Evolutionary conservation across 2,113 vertebrate species (phyloP).

Genomic region (Scophthalmus maximus): DNA sequence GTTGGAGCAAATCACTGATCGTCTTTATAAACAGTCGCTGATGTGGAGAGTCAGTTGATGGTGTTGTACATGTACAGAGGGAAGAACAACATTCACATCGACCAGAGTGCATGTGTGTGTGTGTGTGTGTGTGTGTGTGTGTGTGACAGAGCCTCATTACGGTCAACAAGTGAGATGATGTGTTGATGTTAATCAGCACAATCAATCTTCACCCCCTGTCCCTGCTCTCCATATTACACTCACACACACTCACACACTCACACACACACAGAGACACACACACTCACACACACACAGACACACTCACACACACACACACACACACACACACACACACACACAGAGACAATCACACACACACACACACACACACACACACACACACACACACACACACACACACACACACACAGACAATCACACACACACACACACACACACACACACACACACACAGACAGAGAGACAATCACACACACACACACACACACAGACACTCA

Average conservation of each 20-base stretch:
- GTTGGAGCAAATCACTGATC: too few relatives aligned
- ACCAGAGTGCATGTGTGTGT: conserved; percentile 4
- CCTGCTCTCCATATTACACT: conserved; percentile 6
- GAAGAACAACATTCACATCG: too few relatives aligned
- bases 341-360: too few relatives aligned
- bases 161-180: conserved; percentile 46
- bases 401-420: conserved; percentile 28
- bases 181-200: conserved; percentile 57
- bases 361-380: too few relatives aligned
- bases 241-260: conserved; percentile 31
- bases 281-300: conserved; percentile 29
- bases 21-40: too few relatives aligned
- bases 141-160: conserved; percentile 33
- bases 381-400: conserved; percentile 19
- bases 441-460: too few relatives aligned
- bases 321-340: too few relatives aligned
- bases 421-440: not conserved
- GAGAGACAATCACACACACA: too few relatives aligned
- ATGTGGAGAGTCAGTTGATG: too few relatives aligned
- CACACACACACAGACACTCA: conserved; percentile 24
- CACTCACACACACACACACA: conserved; percentile 12
- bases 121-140: conserved; percentile 16
- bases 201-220: conserved; percentile 60
- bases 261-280: not conserved
- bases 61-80: too few relatives aligned